Evolutionary conservation across 2,113 vertebrate species (phyloP).

Genomic region (Gymnorhina tibicen): DNA sequence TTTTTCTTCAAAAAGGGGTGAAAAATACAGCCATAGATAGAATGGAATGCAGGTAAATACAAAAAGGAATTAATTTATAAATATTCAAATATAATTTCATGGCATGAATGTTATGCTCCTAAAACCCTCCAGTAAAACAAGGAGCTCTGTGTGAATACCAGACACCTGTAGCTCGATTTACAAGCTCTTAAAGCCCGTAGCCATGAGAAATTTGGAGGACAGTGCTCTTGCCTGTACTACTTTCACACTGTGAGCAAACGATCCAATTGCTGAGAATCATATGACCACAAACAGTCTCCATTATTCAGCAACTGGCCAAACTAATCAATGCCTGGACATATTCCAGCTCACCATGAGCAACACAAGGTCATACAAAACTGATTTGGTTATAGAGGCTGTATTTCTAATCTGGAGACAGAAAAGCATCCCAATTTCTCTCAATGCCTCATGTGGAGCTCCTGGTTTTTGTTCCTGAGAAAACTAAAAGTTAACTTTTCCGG

Average conservation of each 20-base stretch:
- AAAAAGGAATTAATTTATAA: not conserved
- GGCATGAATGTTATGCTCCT: not conserved
- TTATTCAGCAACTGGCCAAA: constrained; percentile 31
- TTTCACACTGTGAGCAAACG: not conserved
- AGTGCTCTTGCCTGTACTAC: not conserved
- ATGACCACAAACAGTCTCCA: not conserved
- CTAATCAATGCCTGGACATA: constrained; percentile 39
- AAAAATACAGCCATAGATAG: not conserved
- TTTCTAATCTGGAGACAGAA: not conserved
- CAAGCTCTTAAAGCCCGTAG: not conserved
- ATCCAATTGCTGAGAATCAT: constrained; percentile 25
- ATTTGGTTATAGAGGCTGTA: not conserved
- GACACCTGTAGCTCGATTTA: not conserved
- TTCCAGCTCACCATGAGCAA: constrained; percentile 15
- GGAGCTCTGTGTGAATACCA: not conserved
- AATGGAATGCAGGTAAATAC: not conserved
- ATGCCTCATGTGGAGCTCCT: not conserved
- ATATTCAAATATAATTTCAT: not conserved
- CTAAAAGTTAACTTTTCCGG: not conserved
- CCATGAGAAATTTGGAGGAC: not conserved
- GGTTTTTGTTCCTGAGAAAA: not conserved
- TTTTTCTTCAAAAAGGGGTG: not conserved
- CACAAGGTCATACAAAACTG: constrained; percentile 39
- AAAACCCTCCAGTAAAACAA: not conserved
- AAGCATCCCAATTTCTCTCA: not conserved